These are phyloP conservation scores for Caenorhabditis tropicalis DNA, from an alignment of 1,140 invertebrate genomes.

Conservation along the genomic window DNA sequence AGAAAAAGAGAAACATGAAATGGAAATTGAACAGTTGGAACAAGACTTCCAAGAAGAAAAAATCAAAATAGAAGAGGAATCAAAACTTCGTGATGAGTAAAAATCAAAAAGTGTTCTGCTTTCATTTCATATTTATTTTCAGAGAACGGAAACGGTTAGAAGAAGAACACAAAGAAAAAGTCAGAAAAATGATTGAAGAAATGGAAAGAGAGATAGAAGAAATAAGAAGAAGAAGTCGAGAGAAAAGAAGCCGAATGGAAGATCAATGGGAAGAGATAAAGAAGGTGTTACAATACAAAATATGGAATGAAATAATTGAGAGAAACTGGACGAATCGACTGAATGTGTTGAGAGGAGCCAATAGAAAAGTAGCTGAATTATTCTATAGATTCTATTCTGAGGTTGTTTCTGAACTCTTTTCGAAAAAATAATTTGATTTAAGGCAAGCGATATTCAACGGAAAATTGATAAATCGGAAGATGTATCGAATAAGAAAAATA, in stretches of 20 bases:
- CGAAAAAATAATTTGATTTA: neutral
- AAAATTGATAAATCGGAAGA: neutral
- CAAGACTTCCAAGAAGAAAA: conserved; percentile 1
- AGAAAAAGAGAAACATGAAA: neutral
- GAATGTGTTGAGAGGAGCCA: neutral
- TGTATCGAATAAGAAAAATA: neutral
- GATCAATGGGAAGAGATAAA: neutral
- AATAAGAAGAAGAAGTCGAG: too few species aligned
- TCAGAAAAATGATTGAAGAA: neutral
- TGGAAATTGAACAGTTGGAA: neutral
- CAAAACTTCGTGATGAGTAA: neutral
- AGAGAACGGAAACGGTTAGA: too few species aligned
- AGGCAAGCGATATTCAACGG: neutral
- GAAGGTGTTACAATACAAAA: neutral
- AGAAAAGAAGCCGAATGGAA: neutral
- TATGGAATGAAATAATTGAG: neutral
- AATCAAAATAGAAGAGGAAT: neutral
- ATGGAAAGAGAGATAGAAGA: neutral
- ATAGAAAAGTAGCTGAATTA: neutral
- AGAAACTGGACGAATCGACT: neutral
- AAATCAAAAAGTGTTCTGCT: too few species aligned
- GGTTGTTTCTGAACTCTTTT: neutral
- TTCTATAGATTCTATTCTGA: neutral
- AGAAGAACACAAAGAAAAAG: neutral
- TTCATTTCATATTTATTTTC: too few species aligned